These are phyloP conservation scores for Muscicapa adusta DNA, from an alignment of 2,113 vertebrate species.

Conservation along the genomic window DNA sequence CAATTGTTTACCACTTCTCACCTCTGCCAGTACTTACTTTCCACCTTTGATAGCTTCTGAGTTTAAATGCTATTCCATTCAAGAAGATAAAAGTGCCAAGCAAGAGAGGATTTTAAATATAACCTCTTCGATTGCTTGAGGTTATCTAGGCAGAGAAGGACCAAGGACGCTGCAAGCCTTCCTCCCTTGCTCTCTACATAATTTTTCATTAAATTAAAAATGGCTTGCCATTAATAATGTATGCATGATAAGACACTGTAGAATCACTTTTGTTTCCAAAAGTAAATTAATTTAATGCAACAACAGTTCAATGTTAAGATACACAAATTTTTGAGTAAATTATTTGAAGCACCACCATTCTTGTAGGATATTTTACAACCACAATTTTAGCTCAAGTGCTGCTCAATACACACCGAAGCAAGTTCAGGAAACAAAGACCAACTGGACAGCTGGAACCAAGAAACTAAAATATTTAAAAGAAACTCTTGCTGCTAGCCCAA, in stretches of 20 bases:
- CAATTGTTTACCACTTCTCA: background rate
- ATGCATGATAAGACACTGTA: background rate
- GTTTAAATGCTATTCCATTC: background rate
- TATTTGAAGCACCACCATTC: background rate
- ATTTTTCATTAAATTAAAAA: constrained; percentile 18
- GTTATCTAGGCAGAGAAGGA: background rate
- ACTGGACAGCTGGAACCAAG: background rate
- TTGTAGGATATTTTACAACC: background rate
- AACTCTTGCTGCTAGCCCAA: background rate
- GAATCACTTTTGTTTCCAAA: background rate
- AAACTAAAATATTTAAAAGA: background rate
- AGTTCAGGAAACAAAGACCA: background rate
- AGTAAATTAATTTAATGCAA: background rate
- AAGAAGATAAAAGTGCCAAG: background rate
- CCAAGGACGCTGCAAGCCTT: background rate
- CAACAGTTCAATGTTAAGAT: background rate
- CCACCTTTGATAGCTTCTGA: background rate
- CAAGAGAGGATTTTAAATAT: background rate
- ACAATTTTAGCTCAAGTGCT: background rate
- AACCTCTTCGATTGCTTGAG: background rate
- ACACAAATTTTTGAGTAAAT: background rate
- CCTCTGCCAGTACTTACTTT: background rate
- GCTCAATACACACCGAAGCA: background rate
- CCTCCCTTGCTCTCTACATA: background rate
- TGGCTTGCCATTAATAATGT: background rate